Base-by-base conservation (phyloP, 2,113 vertebrate genomes). In the Scartelaos histophorus region DNA sequence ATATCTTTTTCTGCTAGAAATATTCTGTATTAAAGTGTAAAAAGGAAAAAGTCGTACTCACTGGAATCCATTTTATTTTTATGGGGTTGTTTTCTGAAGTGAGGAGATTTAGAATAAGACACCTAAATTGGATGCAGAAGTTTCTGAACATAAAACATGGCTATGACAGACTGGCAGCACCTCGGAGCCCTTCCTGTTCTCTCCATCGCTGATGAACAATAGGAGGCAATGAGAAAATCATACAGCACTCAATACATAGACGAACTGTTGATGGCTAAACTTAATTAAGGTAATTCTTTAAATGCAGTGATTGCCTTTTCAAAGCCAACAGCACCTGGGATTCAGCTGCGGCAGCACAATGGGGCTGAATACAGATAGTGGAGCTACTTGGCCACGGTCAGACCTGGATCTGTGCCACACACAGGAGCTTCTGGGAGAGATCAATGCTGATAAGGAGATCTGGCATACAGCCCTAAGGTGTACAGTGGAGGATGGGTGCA, bases 371-470 rank as follows among this genome's bases (percentile, higher is more conserved):
- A 65, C 19, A 25, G 21, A 80, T 60, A 11, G 45, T 7, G n/a
- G 38, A 1, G 78, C 72, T 69, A 70, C 84, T 85, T 85, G 81
- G 81, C 78, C 46, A 35, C 57, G 80, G 83, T 81, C 68, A 49
- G 49, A 60, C 61, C 75, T 84, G 86, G 85, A 79, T 11, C 60
- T 24, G 80, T 70, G 81, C 84, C 84, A 89, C 80, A 70, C 65
- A 21, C 66, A 65, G 66, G 77, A 85, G 80, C 73, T 76, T 78
- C 79, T 72, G 70, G 66, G 74, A 43, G 65, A 4, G 46, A 89
- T 85, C 78, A 25, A 82, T 81, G 71, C 69, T 47, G 78, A 87
- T 85, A 85, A 89, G 69, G 70, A 83, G 73, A 80, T 65, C 75
- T 85, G 83, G 80, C 85, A 76, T 71, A 17, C 0, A 0, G 57